These are phyloP conservation scores for Cheilosia variabilis DNA, from an alignment of 2,888 invertebrate species.

Conservation along the genomic window DNA sequence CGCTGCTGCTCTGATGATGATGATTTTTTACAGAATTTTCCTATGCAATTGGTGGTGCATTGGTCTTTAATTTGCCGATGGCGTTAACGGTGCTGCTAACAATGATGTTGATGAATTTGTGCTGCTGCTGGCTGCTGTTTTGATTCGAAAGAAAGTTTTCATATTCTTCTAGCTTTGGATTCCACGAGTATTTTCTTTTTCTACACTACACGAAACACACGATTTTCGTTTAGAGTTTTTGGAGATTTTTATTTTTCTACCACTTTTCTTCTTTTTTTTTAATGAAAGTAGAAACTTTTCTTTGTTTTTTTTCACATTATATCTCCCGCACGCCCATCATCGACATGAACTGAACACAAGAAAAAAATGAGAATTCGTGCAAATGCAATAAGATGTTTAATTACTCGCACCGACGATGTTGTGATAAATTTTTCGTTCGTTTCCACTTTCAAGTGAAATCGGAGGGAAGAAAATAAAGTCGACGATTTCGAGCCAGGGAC, in stretches of 20 bases:
- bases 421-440: conserved; percentile 13
- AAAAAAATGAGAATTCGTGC: conserved; percentile 54
- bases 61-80: conserved; percentile 29
- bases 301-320: conserved; percentile 56
- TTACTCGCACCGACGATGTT: conserved; percentile 30
- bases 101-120: conserved; percentile 21
- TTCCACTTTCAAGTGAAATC: conserved; percentile 40
- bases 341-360: conserved; percentile 38
- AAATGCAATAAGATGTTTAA: conserved; percentile 49
- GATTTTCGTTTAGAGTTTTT: conserved; percentile 10
- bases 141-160: conserved; percentile 54
- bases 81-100: conserved; percentile 15
- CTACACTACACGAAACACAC: conserved; percentile 27
- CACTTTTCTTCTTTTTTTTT: not conserved
- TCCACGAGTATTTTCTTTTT: conserved; percentile 30
- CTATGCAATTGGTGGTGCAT: conserved; percentile 10
- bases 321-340: conserved; percentile 67
- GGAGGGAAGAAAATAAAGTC: conserved; percentile 21
- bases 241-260: conserved; percentile 19
- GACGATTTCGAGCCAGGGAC: conserved; percentile 39
- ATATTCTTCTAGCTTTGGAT: conserved; percentile 29
- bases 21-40: conserved; percentile 15
- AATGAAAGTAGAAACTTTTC: conserved; percentile 66
- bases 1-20: conserved; percentile 13
- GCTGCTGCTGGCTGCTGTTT: conserved; percentile 6